These are phyloP conservation scores for Mustela nigripes DNA, from an alignment of 2,113 vertebrate genomes.

Conservation along the genomic window DNA sequence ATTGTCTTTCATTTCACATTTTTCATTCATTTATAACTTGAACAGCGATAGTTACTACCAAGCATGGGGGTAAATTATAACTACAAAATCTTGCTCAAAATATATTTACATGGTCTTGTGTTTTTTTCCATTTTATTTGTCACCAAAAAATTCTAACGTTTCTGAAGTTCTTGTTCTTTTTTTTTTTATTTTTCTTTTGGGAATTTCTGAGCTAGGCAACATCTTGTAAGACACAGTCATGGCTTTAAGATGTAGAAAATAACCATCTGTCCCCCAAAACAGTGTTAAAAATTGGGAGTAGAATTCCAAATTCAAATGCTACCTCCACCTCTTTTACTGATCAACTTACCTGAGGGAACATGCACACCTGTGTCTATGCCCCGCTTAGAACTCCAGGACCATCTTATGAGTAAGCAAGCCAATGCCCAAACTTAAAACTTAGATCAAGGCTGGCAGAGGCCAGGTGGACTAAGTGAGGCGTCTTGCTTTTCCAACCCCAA, in stretches of 20 bases:
- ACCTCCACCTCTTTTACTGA: neutral
- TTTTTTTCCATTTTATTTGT: neutral
- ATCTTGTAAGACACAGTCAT: neutral
- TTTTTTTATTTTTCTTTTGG: conserved; percentile 53
- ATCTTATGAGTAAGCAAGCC: neutral
- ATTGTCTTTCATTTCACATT: conserved; percentile 58
- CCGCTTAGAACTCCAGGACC: neutral
- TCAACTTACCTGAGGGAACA: neutral
- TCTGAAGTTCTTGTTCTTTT: conserved; percentile 53
- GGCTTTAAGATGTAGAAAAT: conserved; percentile 63
- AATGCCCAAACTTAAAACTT: conserved; percentile 9
- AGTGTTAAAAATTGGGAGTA: conserved; percentile 37
- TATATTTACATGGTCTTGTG: neutral
- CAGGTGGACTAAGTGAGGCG: neutral
- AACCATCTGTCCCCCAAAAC: neutral
- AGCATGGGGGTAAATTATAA: conserved; percentile 39
- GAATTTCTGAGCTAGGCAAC: conserved; percentile 55
- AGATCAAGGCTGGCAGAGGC: neutral
- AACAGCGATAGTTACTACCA: conserved; percentile 28
- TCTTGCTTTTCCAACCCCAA: conserved; percentile 1
- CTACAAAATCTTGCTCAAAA: conserved; percentile 58
- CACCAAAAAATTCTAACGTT: conserved; percentile 68
- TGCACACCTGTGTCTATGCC: neutral
- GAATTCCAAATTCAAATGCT: conserved; percentile 37
- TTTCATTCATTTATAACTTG: conserved; percentile 43